A percentile compares a stretch with the other conserved stretches of the same genome.
Evolutionary conservation across 1,140 invertebrate species (phyloP).

Genomic region (Littorina saxatilis): DNA sequence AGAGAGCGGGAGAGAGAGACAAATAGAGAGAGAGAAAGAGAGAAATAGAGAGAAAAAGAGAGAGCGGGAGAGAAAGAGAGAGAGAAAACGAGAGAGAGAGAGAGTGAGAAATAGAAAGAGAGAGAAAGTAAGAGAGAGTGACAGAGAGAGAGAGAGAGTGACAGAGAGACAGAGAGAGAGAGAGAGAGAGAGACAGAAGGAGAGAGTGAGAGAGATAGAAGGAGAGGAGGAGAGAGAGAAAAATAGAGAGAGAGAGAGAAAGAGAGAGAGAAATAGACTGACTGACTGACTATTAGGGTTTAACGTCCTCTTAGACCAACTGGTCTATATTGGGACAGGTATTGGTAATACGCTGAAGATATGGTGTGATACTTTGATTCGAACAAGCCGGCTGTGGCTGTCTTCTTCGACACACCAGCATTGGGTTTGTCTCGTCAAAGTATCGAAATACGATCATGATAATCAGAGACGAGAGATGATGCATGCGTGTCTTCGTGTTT

Average conservation of each 20-base stretch:
- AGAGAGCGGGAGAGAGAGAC: too few species aligned
- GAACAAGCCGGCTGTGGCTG: too few species aligned
- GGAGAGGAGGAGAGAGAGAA: conserved; percentile 1
- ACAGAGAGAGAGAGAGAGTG: not conserved
- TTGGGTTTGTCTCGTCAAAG: too few species aligned
- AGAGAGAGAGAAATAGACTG: not conserved
- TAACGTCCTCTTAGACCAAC: too few species aligned
- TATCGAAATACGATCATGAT: too few species aligned
- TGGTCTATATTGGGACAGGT: too few species aligned
- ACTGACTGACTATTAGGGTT: too few species aligned
- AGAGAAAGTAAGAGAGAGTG: not conserved
- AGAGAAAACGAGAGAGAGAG: not conserved
- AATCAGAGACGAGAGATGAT: too few species aligned
- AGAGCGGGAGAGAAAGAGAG: conserved; percentile 23
- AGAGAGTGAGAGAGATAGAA: conserved; percentile 8
- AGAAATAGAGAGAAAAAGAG: conserved; percentile 7
- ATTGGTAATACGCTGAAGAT: too few species aligned
- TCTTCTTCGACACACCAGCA: too few species aligned
- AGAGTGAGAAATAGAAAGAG: not conserved
- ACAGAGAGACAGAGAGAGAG: conserved; percentile 8
- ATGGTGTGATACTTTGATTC: too few species aligned
- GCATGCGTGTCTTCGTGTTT: too few species aligned
- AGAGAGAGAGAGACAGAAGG: conserved; percentile 23
- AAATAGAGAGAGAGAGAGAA: not conserved
- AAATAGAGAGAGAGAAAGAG: not conserved